These are phyloP conservation scores for Triplophysa dalaica DNA, from an alignment of 2,113 vertebrate genomes.

Conservation along the genomic window DNA sequence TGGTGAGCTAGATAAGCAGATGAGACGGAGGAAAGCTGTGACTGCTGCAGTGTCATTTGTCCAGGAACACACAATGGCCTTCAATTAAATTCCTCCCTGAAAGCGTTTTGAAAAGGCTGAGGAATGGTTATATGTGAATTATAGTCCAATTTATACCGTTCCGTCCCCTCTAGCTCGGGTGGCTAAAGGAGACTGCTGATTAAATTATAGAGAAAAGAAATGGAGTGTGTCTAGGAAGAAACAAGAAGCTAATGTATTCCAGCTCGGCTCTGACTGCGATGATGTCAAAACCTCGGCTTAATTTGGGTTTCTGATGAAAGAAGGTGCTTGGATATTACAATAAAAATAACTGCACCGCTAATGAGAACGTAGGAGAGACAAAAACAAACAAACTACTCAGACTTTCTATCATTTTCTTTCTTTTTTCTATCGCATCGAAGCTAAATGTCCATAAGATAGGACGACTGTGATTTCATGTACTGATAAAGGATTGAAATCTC, in stretches of 20 bases:
- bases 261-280: constrained; percentile 8
- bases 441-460: too few relatives aligned
- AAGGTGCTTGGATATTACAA: neutral
- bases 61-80: constrained; percentile 20
- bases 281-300: constrained; percentile 25
- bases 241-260: constrained; percentile 44
- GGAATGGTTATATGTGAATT: constrained; percentile 40
- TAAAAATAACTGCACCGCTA: constrained; percentile 17
- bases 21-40: neutral
- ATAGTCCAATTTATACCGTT: constrained; percentile 40
- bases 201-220: constrained; percentile 46
- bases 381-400: neutral
- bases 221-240: constrained; percentile 46
- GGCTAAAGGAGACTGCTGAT: constrained; percentile 51
- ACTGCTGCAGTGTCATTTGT: constrained; percentile 6
- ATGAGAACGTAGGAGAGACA: neutral
- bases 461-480: too few relatives aligned
- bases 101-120: constrained; percentile 39
- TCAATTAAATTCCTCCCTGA: constrained; percentile 12
- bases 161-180: constrained; percentile 21
- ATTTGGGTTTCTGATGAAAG: neutral
- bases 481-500: too few relatives aligned
- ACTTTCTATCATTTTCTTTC: too few relatives aligned
- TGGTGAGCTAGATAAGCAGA: neutral
- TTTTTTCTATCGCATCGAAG: too few relatives aligned